phyloP scores from a whole-genome alignment of 1,140 invertebrate genomes.

The Lepeophtheirus salmonis region DNA sequence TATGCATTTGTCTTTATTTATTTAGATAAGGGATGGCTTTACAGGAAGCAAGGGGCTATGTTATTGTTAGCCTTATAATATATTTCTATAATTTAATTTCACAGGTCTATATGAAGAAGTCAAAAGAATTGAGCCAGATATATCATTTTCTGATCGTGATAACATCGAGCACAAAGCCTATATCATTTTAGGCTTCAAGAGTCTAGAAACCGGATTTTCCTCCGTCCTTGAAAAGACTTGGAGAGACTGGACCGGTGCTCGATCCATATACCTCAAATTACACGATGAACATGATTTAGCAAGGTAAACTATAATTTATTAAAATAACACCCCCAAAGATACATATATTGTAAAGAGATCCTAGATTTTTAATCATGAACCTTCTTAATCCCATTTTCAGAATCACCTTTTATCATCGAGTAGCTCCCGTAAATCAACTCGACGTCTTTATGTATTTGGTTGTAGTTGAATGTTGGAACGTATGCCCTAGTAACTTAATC shows the following conservation, averaged over 20 bases:
- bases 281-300: constrained; percentile 28
- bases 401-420: constrained; percentile 29
- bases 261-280: constrained; percentile 31
- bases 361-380: not conserved
- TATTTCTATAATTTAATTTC: no score
- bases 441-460: constrained; percentile 32
- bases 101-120: constrained; percentile 27
- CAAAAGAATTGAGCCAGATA: constrained; percentile 24
- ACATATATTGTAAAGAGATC: not conserved
- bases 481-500: constrained; percentile 24
- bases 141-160: constrained; percentile 10
- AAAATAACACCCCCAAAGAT: not conserved
- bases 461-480: constrained; percentile 28
- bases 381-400: constrained; percentile 20
- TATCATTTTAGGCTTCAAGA: constrained; percentile 30
- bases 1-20: no score
- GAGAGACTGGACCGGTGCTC: constrained; percentile 35
- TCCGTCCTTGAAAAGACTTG: constrained; percentile 29
- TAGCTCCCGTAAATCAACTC: constrained; percentile 26
- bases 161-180: constrained; percentile 20
- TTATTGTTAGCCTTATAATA: no score
- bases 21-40: no score
- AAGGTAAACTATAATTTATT: not conserved
- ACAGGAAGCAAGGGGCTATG: no score
- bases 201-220: constrained; percentile 27